Base-by-base conservation (phyloP, 2,113 vertebrate genomes). In the Thamnaconus septentrionalis region DNA sequence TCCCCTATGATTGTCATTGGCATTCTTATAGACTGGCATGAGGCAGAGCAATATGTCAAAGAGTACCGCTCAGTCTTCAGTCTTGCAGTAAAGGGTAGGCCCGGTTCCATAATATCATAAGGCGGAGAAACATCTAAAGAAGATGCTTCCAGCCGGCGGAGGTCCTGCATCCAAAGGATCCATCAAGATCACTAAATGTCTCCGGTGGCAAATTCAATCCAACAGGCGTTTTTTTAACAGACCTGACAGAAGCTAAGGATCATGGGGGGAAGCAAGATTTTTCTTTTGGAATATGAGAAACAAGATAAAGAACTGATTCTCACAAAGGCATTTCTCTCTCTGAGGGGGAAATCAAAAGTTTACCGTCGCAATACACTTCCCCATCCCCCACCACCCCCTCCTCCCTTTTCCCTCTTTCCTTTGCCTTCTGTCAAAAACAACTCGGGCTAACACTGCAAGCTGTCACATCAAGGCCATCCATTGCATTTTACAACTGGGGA, bases 381-480 rank as follows among this genome's bases (percentile, higher is more conserved):
- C 74, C 54, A 61, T 41, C 51, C 71, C 51, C 54, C 53, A 41
- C 41, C 60, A 41, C 53, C 75, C 71, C 53, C 64, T 67, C 66
- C 71, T 80, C 76, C 75, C 81, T 86, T 88, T 89, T 86, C 89
- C 80, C 85, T 90, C 85, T 90, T 31, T 31, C 18, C 18, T 31
- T 31, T 31, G 18, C 18, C 18, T 31, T 31, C 18, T 31, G 18
- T 31, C 18, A 31, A 31, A 31, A 31, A 31, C 18, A 31, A 31
- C 18, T 31, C 18, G 80, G 81, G 79, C 84, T 85, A 88, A 90
- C 90, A 89, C 81, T 58, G 81, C 78, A 71, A 82, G 80, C 85
- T 90, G 90, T 91, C 89, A 91, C 79, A 88, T 88, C 83, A 89
- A 85, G 88, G 85, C 81, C 87, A 85, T 81, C 71, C 73, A 68